Conservation (phyloP, 2,797 vertebrate species). For the Peromyscus melanophrys region DNA sequence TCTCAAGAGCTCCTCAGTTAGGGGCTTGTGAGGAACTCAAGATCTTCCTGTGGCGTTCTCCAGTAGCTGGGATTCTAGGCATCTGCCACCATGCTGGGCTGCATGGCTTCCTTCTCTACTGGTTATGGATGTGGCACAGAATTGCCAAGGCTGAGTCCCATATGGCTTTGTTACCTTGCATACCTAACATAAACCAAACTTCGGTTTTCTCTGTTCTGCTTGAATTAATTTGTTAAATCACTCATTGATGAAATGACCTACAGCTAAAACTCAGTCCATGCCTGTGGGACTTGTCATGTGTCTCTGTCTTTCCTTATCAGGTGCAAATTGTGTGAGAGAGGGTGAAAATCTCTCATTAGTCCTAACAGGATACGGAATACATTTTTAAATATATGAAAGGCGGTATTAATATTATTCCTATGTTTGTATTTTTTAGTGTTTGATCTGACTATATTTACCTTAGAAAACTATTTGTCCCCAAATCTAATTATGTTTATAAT, state of each 20-base stretch:
- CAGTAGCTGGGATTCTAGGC: neutral
- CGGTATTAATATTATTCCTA: neutral
- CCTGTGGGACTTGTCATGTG: neutral
- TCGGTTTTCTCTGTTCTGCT: constrained; percentile 15
- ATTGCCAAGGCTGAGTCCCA: neutral
- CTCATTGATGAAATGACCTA: neutral
- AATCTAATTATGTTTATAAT: neutral
- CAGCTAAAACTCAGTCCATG: constrained; percentile 16
- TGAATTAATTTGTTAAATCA: constrained; percentile 56
- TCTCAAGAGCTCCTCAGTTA: neutral
- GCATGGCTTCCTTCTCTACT: neutral
- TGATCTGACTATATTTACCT: constrained; percentile 41
- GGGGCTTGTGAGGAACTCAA: neutral
- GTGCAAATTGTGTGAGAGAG: neutral
- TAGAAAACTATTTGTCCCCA: constrained; percentile 27
- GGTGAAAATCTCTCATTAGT: constrained; percentile 14
- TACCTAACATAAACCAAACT: too few relatives aligned
- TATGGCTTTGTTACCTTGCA: constrained; percentile 1
- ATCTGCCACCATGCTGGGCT: neutral
- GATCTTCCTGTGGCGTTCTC: neutral
- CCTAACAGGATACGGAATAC: neutral
- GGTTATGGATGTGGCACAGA: neutral
- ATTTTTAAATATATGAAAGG: neutral
- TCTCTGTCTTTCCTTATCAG: neutral
- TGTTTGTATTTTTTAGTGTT: constrained; percentile 7